These are phyloP conservation scores for Anolis carolinensis DNA, from an alignment of 2,113 vertebrate genomes.

Conservation along the genomic window DNA sequence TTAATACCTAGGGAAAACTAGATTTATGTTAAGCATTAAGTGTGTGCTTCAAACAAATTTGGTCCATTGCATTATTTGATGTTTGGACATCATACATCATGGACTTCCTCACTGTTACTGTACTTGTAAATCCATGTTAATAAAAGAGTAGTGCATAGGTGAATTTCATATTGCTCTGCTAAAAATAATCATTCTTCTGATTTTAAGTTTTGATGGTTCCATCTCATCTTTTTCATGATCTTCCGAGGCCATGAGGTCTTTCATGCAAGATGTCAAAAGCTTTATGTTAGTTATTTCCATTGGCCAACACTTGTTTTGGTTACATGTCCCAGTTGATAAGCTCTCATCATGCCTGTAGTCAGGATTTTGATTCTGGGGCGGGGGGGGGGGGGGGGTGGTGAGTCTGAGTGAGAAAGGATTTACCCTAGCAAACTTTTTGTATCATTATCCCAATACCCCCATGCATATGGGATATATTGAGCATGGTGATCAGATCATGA, in stretches of 20 bases:
- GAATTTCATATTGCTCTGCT: background rate
- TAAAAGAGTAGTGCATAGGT: background rate
- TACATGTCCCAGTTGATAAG: background rate
- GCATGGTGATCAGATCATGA: too few relatives aligned
- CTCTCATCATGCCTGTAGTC: too few relatives aligned
- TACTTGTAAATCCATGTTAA: background rate
- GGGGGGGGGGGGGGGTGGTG: too few relatives aligned
- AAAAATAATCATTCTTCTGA: background rate
- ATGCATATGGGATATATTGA: too few relatives aligned
- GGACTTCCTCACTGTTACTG: background rate
- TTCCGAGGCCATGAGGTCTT: background rate
- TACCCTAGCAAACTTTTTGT: too few relatives aligned
- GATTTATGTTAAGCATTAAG: background rate
- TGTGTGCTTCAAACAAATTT: background rate
- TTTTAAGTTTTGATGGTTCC: background rate
- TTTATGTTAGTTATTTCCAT: background rate
- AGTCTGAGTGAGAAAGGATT: too few relatives aligned
- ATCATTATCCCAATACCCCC: too few relatives aligned
- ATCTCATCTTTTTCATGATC: fast-evolving
- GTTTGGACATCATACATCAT: background rate
- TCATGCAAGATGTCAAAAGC: background rate
- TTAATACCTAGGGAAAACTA: slow-evolving; percentile 29
- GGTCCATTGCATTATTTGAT: slow-evolving; percentile 5
- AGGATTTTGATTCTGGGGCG: too few relatives aligned
- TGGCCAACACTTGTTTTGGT: background rate